These are phyloP conservation scores for Heliconius nattereri DNA, from an alignment of 1,140 invertebrate species.

Conservation along the genomic window DNA sequence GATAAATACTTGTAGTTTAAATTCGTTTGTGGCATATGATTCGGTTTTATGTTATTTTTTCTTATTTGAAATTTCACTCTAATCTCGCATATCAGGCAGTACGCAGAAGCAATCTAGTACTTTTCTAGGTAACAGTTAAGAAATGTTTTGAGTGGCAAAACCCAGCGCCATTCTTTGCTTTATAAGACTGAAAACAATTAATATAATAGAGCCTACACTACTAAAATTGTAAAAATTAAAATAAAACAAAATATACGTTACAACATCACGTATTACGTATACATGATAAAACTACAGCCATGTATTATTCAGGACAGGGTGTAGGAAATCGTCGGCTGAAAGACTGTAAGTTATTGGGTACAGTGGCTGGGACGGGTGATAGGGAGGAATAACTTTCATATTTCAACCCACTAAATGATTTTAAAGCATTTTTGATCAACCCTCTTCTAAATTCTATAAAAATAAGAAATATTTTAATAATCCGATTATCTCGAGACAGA, in stretches of 20 bases:
- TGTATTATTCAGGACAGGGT: slow-evolving; percentile 44
- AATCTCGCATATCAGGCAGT: too few species aligned
- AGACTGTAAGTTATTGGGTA: slow-evolving; percentile 39
- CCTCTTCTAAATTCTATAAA: background rate
- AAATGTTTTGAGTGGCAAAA: too few species aligned
- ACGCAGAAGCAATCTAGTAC: too few species aligned
- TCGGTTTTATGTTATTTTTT: too few species aligned
- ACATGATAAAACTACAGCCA: slow-evolving; percentile 46
- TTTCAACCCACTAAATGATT: slow-evolving; percentile 11
- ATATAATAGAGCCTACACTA: background rate
- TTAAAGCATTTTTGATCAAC: background rate
- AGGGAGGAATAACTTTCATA: slow-evolving; percentile 29
- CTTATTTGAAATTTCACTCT: too few species aligned
- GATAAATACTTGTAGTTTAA: background rate
- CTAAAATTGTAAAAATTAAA: background rate
- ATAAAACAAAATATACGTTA: background rate
- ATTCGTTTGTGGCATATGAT: background rate
- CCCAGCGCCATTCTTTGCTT: too few species aligned
- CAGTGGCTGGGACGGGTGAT: slow-evolving; percentile 26
- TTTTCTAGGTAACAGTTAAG: too few species aligned
- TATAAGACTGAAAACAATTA: too few species aligned
- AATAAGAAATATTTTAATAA: background rate
- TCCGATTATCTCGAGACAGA: too few species aligned
- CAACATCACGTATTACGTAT: slow-evolving; percentile 24
- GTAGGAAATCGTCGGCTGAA: slow-evolving; percentile 41